Evolutionary conservation across 2,113 vertebrate genomes (phyloP).

Genomic region (Zapus hudsonius): DNA sequence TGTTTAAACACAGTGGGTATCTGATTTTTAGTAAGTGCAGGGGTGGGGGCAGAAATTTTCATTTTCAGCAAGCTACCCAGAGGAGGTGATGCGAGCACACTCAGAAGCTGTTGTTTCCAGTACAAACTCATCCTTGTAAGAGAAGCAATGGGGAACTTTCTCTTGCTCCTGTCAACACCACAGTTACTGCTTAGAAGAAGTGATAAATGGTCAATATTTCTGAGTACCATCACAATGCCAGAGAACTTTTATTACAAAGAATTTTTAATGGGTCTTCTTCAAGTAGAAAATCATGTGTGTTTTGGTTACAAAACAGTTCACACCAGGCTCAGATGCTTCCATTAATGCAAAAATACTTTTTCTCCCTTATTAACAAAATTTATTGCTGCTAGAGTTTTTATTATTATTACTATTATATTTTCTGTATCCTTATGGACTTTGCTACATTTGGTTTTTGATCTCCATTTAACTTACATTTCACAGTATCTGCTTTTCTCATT

Average conservation of each 20-base stretch:
- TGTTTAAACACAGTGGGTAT: neutral
- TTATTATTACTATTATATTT: conserved; percentile 11
- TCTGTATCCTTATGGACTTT: conserved; percentile 32
- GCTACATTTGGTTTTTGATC: conserved; percentile 27
- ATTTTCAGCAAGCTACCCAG: neutral
- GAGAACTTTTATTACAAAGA: neutral
- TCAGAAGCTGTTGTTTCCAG: neutral
- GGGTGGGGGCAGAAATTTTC: neutral
- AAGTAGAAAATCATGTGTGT: neutral
- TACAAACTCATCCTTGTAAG: neutral
- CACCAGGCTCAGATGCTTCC: neutral
- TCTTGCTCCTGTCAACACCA: neutral
- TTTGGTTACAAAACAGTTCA: conserved; percentile 11
- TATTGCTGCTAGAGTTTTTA: conserved; percentile 17
- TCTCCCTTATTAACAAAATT: conserved; percentile 54
- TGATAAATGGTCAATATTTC: neutral
- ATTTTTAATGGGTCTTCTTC: neutral
- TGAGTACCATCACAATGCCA: neutral
- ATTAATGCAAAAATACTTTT: conserved; percentile 28
- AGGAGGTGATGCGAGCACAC: neutral
- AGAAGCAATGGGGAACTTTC: neutral
- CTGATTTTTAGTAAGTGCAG: neutral
- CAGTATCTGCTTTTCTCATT: conserved; percentile 3
- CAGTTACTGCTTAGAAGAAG: neutral
- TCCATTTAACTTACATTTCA: conserved; percentile 48